phyloP scores from a whole-genome alignment of 2,113 vertebrate genomes.

The Oxyura jamaicensis region DNA sequence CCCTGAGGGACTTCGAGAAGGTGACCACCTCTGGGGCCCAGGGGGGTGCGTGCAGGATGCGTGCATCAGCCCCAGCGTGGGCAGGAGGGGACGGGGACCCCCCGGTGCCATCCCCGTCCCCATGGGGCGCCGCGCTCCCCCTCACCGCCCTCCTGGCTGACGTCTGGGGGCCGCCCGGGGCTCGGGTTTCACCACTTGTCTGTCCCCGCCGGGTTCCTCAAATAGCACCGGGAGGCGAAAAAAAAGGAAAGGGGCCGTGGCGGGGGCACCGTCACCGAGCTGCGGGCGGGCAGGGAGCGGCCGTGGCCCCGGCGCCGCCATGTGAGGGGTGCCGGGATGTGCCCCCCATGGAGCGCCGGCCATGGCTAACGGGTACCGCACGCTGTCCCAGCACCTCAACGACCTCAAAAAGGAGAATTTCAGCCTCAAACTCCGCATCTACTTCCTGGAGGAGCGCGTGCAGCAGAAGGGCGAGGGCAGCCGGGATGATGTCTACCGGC shows the following conservation, averaged over 20 bases:
- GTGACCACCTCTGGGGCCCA: constrained; percentile 61
- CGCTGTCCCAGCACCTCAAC: constrained; percentile 96
- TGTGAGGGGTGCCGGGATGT: constrained; percentile 76
- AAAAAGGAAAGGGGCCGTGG: constrained; percentile 77
- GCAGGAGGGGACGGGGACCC: not conserved
- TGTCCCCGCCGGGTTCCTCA: constrained; percentile 81
- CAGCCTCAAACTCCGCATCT: constrained; percentile 97
- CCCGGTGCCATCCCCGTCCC: not conserved
- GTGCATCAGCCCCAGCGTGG: not conserved
- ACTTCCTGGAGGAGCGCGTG: constrained; percentile 96
- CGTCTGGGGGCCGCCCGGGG: constrained; percentile 4
- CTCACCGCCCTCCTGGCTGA: not conserved
- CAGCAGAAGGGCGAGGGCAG: constrained; percentile 91
- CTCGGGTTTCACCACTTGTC: constrained; percentile 86
- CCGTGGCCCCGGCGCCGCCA: constrained; percentile 19
- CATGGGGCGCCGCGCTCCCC: not conserved
- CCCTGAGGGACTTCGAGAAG: constrained; percentile 90
- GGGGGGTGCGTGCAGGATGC: not conserved
- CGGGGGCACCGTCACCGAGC: constrained; percentile 9
- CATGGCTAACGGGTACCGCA: constrained; percentile 95
- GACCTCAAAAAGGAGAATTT: constrained; percentile 99
- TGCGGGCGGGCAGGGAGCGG: not conserved
- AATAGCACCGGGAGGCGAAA: constrained; percentile 83
- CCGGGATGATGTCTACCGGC: constrained; percentile 85
- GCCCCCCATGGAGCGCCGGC: constrained; percentile 71